phyloP scores from a whole-genome alignment of 2,113 vertebrate genomes.

The Halichoeres trimaculatus region DNA sequence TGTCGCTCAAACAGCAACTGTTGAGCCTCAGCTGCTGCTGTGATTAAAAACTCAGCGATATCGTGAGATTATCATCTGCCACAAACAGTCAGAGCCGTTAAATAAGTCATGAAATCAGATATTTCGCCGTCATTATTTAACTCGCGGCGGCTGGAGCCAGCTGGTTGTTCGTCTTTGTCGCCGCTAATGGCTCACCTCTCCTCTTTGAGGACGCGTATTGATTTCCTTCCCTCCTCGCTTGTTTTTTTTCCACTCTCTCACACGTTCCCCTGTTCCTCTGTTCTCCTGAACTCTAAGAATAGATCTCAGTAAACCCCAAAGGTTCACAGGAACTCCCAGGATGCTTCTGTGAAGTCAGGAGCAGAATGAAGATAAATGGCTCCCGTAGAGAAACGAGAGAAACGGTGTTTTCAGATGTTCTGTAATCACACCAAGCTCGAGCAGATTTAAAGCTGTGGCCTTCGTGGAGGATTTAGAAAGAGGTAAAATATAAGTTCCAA shows the following conservation, averaged over 20 bases:
- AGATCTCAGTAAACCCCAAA: conserved; percentile 28
- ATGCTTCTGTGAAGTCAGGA: conserved; percentile 38
- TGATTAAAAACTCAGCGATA: conserved; percentile 1
- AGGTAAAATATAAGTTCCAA: too few species aligned
- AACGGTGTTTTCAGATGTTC: not conserved
- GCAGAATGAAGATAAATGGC: conserved; percentile 51
- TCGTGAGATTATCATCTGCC: not conserved
- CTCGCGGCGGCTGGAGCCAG: not conserved
- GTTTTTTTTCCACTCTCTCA: conserved; percentile 16
- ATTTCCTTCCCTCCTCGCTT: conserved; percentile 42
- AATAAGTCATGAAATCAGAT: conserved; percentile 24
- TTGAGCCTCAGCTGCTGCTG: conserved; percentile 3
- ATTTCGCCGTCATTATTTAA: not conserved
- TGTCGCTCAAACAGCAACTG: conserved; percentile 8
- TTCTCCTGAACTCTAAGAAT: conserved; percentile 52
- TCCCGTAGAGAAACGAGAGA: conserved; percentile 13
- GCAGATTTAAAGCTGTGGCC: conserved; percentile 17
- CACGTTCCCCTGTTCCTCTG: conserved; percentile 25
- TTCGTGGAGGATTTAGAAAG: too few species aligned
- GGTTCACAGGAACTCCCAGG: conserved; percentile 49
- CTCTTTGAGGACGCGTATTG: conserved; percentile 47
- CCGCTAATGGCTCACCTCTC: conserved; percentile 9
- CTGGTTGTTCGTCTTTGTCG: conserved; percentile 48
- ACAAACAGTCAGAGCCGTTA: conserved; percentile 8
- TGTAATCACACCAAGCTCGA: not conserved